These are phyloP conservation scores for Megalops cyprinoides DNA, from an alignment of 2,797 vertebrate species.

Conservation along the genomic window DNA sequence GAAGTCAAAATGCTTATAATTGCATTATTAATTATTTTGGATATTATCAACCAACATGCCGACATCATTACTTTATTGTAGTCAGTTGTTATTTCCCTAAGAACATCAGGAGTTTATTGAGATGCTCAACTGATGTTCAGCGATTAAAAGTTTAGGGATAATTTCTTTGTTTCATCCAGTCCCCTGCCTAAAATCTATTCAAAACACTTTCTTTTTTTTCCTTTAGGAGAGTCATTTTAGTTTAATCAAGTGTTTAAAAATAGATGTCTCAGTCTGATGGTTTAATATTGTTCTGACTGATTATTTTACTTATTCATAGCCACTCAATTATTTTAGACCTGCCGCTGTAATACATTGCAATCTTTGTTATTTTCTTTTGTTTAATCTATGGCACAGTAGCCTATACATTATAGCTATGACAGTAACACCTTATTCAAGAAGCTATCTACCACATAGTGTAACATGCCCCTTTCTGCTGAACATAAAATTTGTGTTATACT, in stretches of 20 bases:
- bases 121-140: too few species aligned
- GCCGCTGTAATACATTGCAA: conserved; percentile 75
- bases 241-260: conserved; percentile 37
- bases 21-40: conserved; percentile 7
- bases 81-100: neutral
- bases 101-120: neutral
- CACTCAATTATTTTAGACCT: conserved; percentile 75
- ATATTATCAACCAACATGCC: conserved; percentile 9
- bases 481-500: too few species aligned
- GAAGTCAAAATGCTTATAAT: neutral
- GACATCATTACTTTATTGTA: neutral
- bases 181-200: neutral
- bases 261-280: conserved; percentile 31
- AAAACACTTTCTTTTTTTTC: conserved; percentile 14
- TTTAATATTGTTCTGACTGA: conserved; percentile 33
- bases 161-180: conserved; percentile 8
- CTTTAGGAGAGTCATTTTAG: conserved; percentile 25
- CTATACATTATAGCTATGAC: conserved; percentile 66
- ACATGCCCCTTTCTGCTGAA: too few species aligned
- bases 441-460: conserved; percentile 69
- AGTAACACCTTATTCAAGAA: conserved; percentile 79
- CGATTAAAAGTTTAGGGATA: conserved; percentile 6
- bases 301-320: conserved; percentile 66
- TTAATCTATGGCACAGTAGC: conserved; percentile 54
- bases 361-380: conserved; percentile 69